Base-by-base conservation (phyloP, 2,888 invertebrate genomes). In the Caenorhabditis sp. region DNA sequence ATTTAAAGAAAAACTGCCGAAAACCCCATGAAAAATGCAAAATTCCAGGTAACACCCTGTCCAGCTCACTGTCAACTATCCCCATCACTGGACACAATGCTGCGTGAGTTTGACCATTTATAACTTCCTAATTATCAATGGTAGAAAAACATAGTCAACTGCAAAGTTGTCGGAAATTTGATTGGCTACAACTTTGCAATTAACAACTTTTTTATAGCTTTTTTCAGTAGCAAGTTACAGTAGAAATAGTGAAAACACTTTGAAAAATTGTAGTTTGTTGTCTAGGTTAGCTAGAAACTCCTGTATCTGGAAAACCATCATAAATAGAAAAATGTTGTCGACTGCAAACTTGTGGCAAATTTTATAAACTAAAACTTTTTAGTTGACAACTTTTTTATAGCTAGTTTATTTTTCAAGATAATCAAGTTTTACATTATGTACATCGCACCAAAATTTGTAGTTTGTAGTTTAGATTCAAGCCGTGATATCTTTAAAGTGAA, bases 41-140 rank as follows among this genome's bases (percentile, higher is more conserved):
- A 32, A 32, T 6, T 32, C 32, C 77, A 82, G 82, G 76, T 26
- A 82, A 77, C 71, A 78, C 77, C 15, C 51, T 82, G 1, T 82
- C 82, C 18, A 82, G 77, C 55, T 82, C 82, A n/a, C 50, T 82
- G 1, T 77, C 82, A n/a, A 82, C 82, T 2, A 82, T 82, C 24
- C 82, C 80, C 4, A 53, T 80, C 24, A 62, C 80, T 13, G 68
- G 68, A 20, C 61, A 61, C 9, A 58, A 67, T n/a, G 44, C 53
- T 13, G 51, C 61, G 61, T 61, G n/a, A 61, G 61, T 56, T 32
- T 28, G 6, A 40, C 13, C 40, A 13, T 6, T 40, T 40, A 9
- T 32, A 40, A 13, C 40, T 40, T 2, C 2, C 11, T 8, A 40
- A 40, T 13, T 13, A 40, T 40, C 2, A 40, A 11, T 2, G 13